Evolutionary conservation across 2,113 vertebrate genomes (phyloP), one percentile per base, ranked within the genome.

Genomic region (Platysteira castanea): DNA sequence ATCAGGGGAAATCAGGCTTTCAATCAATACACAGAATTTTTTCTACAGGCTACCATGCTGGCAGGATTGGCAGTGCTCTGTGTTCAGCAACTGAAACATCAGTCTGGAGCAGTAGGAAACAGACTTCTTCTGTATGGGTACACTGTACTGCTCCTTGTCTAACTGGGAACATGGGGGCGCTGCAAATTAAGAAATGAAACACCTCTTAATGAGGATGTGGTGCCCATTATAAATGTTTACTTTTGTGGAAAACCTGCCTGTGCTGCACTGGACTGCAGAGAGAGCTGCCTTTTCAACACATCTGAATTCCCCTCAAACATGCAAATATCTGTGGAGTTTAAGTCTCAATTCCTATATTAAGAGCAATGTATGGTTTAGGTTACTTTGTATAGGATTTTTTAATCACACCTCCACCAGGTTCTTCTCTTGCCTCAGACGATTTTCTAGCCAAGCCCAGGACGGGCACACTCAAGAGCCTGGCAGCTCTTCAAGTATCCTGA

Each of bases 141-240:
- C 33, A 26, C 11, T 31, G 12, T 31, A 10, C 54, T 74, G 73
- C 71, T 44, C 18, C 71, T 54, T 22, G 30, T 68, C 35, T n/a
- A 52, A 15, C 24, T 49, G 37, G 46, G 49, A 26, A 23, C 0
- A 0, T 9, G 67, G 22, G 6, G 1, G n/a, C 64, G 52, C 52
- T 68, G 50, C 56, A 56, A 28, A 57, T 64, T 73, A 49, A 52
- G 64, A 54, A 70, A 37, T 13, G 7, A 35, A 41, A 67, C n/a
- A 63, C 39, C 27, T 44, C 20, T 63, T 44, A 9, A 1, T 39
- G 10, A 77, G 52, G 56, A 20, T 11, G 37, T 37, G 53, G 35
- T 76, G 22, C 37, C 41, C 10, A 1, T 46, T 59, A 10, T 10
- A 52, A 67, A n/a, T 3, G 1, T 37, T 87, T 17, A 4, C 27